Base-by-base conservation (phyloP, 2,797 vertebrate species). In the Brachymystax lenok region DNA sequence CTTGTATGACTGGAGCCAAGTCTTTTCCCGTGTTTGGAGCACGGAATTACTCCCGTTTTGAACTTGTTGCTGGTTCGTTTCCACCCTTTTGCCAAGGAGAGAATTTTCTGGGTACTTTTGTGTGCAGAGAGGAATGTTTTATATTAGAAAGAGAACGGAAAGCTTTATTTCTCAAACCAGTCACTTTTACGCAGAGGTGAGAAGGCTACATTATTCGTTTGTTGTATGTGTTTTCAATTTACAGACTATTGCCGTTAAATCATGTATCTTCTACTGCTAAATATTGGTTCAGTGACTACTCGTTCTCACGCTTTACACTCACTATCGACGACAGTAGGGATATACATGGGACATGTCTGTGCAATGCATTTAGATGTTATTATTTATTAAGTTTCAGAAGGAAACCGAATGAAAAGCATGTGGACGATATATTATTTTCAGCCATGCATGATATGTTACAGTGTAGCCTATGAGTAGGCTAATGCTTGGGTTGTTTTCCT, bases 51-150 rank as follows among this genome's bases (percentile, higher is more conserved):
- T 88, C 87, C 85, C 91, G 90, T 90, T 88, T 83, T 89, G 87
- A 94, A 97, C 96, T 96, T 97, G 95, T 97, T 96, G 95, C 95
- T 94, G 89, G 78, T 63, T 74, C 63, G 50, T 83, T 71, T 50
- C 10, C 52, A 75, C 63, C 70, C 71, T 69, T 70, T 40, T 61
- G 40, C 52, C 71, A 24, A 28, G 71, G 52, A 72, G 69, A 73
- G 17, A 79, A 69, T 71, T 56, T 83, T 82, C 78, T 40, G 78
- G 61, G 69, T 80, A 82, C 77, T 75, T 83, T n/a, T 21, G 67
- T 46, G 75, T 84, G 69, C 54, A 19, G 51, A 19, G 59, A 77
- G 77, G 73, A 84, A 69, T 72, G 66, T 73, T 35, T 73, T 19
- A 51, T 19, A 77, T 70, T 64, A 56, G 51, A 63, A 35, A 51